A percentile compares a stretch with the other conserved stretches of the same genome.
phyloP scores from a whole-genome alignment of 2,113 vertebrate species.

The Nycticebus coucang region DNA sequence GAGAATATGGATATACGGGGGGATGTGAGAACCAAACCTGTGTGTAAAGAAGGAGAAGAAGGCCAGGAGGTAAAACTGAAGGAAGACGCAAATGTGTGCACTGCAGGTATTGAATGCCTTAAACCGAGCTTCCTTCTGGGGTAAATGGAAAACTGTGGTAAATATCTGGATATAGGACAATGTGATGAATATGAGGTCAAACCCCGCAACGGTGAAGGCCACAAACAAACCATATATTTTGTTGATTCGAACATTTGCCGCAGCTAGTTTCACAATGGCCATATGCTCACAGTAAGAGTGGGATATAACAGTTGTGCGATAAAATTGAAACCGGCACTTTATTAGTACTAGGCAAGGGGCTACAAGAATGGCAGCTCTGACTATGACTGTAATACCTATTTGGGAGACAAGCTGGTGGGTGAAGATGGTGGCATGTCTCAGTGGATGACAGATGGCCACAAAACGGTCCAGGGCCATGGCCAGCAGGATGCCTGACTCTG shows the following conservation, averaged over 20 bases:
- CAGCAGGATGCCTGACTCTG: not conserved
- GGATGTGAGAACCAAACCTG: constrained; percentile 16
- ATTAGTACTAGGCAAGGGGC: not conserved
- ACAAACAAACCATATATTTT: constrained; percentile 31
- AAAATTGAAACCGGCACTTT: constrained; percentile 28
- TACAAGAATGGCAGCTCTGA: not conserved
- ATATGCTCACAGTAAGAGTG: constrained; percentile 56
- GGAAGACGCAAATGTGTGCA: constrained; percentile 54
- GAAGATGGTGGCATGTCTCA: not conserved
- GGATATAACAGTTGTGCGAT: not conserved
- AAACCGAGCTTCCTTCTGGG: constrained; percentile 1
- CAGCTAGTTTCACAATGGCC: constrained; percentile 31
- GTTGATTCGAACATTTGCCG: not conserved
- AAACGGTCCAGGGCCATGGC: constrained; percentile 47
- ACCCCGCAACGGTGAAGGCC: not conserved
- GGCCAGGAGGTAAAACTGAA: constrained; percentile 36
- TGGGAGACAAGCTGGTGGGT: not conserved
- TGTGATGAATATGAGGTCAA: not conserved
- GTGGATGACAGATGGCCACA: constrained; percentile 45
- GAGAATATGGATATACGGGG: constrained; percentile 11
- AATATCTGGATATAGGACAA: constrained; percentile 26
- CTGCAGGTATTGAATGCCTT: constrained; percentile 61
- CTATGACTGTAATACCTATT: not conserved
- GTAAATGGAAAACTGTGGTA: not conserved
- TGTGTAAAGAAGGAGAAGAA: constrained; percentile 64